Evolutionary conservation across 2,797 vertebrate species (phyloP), one percentile per base, ranked within the genome.

Genomic region (Syngnathus acus): DNA sequence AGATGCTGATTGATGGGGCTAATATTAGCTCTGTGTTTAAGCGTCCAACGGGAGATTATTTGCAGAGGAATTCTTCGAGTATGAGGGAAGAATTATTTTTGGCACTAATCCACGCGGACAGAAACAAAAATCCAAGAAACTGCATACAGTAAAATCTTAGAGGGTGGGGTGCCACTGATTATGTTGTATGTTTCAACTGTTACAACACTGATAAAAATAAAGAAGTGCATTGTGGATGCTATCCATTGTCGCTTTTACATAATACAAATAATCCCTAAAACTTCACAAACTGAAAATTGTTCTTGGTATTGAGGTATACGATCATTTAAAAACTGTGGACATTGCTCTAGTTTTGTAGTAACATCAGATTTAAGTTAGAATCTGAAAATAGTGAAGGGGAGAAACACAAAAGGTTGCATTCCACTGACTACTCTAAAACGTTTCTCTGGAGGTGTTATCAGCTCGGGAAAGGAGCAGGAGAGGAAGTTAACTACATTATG

Each of bases 1-100:
- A 61, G 39, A 61, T 40, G 39, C 40, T 62, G 60, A 62, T 62
- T 23, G 60, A 62, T 62, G 60, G 60, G 40, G 60, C 40, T 62
- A 26, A 62, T 62, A 26, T 45, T 62, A 26, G 60, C 40, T 61
- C 40, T 11, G 4, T 61, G 5, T 26, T 45, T 26, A 16, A 26
- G 6, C 45, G 40, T 14, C 32, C 13, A 1, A 42, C 1, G 38
- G 38, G 17, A 40, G 8, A 60, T 40, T 60, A 40, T 60, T 39
- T 60, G 58, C 58, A n/a, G 17, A 17, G 19, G 26, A 40, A 39
- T 45, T 62, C n/a, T 21, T 23, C 21, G 19, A 42, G 19, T 13
- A 45, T 45, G 60, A 43, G 6, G 21, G 13, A 45, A 62, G 40
- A 23, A 26, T 62, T 62, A 16, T 62, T 6, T 14, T 23, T 57